Conservation (phyloP, 2,888 invertebrate genomes). For the Agrotis clavis region DNA sequence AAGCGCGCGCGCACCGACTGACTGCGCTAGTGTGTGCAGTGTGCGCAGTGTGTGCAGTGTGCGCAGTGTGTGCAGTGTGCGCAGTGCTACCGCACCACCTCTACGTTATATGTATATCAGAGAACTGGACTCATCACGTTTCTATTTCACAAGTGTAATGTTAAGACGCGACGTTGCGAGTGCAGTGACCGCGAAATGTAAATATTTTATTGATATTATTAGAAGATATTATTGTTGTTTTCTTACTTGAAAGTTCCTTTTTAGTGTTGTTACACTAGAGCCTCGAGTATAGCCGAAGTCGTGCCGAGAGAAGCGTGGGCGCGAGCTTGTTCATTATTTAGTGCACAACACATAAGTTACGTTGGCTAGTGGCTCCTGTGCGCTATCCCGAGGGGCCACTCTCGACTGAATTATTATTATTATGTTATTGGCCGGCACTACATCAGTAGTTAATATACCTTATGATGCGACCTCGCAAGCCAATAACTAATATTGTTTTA, state of each 20-base stretch:
- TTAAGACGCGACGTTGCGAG: constrained; percentile 1
- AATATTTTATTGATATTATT: constrained; percentile 53
- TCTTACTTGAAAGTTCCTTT: constrained; percentile 62
- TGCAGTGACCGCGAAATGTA: constrained; percentile 23
- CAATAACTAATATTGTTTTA: constrained; percentile 25
- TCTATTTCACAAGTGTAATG: background rate
- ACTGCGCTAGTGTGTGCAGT: constrained; percentile 42
- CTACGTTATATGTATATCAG: background rate
- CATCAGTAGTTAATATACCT: constrained; percentile 34
- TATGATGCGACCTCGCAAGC: constrained; percentile 14
- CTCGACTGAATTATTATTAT: constrained; percentile 36
- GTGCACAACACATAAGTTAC: constrained; percentile 10
- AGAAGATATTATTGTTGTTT: constrained; percentile 23
- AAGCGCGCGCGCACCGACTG: constrained; percentile 80
- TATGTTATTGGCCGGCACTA: constrained; percentile 27
- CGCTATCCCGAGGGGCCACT: constrained; percentile 29
- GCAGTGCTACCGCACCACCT: background rate
- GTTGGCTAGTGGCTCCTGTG: constrained; percentile 20
- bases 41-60: no score
- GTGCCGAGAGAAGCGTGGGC: background rate
- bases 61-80: no score
- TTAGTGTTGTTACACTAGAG: constrained; percentile 30
- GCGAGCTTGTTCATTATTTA: constrained; percentile 1
- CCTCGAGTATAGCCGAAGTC: constrained; percentile 1
- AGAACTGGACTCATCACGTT: background rate